Evolutionary conservation across 2,888 invertebrate species (phyloP), one percentile per base, ranked within the genome.

Genomic region (Eilema depressum): DNA sequence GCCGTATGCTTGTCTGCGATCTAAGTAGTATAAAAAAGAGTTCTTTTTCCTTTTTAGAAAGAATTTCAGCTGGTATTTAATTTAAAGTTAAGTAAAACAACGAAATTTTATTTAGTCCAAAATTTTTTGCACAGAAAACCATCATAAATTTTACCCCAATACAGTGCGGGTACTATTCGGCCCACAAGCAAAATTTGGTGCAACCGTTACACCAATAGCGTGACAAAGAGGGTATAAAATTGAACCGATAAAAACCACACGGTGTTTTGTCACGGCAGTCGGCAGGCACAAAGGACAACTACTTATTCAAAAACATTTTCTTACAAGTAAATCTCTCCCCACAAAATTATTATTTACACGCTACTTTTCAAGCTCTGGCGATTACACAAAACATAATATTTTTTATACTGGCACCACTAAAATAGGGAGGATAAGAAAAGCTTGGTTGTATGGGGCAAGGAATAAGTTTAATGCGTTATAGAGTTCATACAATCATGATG

Each of bases 381-480:
- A 74, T 80, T 80, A 77, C 82, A 80, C 70, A 76, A 77, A 80
- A 77, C 75, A 77, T 78, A 71, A 81, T 80, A 81, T 77, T 80
- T n/a, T 80, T 81, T 80, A 77, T 77, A 80, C 82, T 66, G 66
- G 37, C 67, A 71, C 76, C 28, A 59, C 25, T 80, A 77, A 82
- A 82, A 82, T 77, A 82, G 76, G 77, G 72, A 75, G 76, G 74
- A 78, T 82, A 79, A 80, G 77, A 82, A 82, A 79, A 82, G 75
- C 70, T 68, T 26, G 72, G 67, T 76, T 69, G 70, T 75, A 70
- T 67, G 79, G 82, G 62, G n/a, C 71, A 79, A 77, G 79, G 77
- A 69, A 79, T 56, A 69, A 77, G 77, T 65, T 47, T 56, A 12
- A n/a, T 8, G 63, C 59, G 63, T n/a, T 25, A n/a, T n/a, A n/a